These are phyloP conservation scores for Leptopterna dolabrata DNA, from an alignment of 2,888 invertebrate species.

Conservation along the genomic window DNA sequence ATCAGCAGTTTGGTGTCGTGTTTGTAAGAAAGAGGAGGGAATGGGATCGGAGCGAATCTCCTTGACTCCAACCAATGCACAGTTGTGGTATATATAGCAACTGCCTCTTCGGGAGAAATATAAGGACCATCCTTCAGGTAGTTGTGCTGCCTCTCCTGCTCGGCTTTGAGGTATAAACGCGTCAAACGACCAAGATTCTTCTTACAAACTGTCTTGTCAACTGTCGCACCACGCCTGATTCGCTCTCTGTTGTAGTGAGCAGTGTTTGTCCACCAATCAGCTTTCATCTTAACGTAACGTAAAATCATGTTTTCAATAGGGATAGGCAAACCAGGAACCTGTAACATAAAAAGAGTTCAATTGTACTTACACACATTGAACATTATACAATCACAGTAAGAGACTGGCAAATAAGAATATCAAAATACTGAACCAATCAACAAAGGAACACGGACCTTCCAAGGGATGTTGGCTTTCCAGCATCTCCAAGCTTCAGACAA, in stretches of 20 bases:
- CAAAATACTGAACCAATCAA: not conserved
- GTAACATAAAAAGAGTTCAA: slow-evolving; percentile 55
- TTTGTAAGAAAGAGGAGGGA: slow-evolving; percentile 98
- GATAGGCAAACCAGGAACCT: slow-evolving; percentile 96
- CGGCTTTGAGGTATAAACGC: slow-evolving; percentile 93
- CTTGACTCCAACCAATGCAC: slow-evolving; percentile 99
- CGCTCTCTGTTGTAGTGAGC: slow-evolving; percentile 99
- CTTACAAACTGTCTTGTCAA: slow-evolving; percentile 99
- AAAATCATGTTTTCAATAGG: slow-evolving; percentile 99
- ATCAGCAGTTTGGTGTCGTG: slow-evolving; percentile 99
- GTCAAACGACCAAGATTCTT: slow-evolving; percentile 99
- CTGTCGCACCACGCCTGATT: slow-evolving; percentile 98
- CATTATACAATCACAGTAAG: too few relatives aligned
- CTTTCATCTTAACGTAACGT: slow-evolving; percentile 99
- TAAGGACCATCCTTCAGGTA: slow-evolving; percentile 99
- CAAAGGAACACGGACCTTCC: slow-evolving; percentile 80
- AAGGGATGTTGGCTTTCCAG: slow-evolving; percentile 99
- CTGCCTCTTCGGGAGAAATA: slow-evolving; percentile 99
- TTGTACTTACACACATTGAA: not conserved
- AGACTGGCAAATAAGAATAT: not conserved
- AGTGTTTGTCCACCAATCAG: slow-evolving; percentile 99
- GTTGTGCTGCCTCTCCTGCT: slow-evolving; percentile 99
- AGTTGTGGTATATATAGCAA: slow-evolving; percentile 99
- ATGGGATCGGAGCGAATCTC: slow-evolving; percentile 98
- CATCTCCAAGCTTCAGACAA: slow-evolving; percentile 99